Conservation (phyloP, 2,113 vertebrate genomes). For the Coptodon rendalli region DNA sequence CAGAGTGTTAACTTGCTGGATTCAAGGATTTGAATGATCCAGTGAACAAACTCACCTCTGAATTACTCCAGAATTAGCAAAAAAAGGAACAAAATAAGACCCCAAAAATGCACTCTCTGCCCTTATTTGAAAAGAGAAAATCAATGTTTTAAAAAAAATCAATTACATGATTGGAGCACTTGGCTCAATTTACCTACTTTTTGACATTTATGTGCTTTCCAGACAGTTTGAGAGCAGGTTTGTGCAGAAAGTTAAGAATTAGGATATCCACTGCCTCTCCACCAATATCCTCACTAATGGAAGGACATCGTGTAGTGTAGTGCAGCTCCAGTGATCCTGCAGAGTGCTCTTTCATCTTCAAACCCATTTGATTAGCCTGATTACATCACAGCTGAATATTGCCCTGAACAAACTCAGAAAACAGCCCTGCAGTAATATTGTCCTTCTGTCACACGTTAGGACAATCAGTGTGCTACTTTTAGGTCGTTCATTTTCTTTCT, state of each 20-base stretch:
- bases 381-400: conserved; percentile 18
- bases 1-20: background rate
- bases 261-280: background rate
- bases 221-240: background rate
- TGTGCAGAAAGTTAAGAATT: background rate
- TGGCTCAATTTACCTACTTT: background rate
- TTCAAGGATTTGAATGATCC: background rate
- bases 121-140: background rate
- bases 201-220: background rate
- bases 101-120: background rate
- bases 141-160: background rate
- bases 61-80: background rate
- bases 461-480: background rate
- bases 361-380: background rate
- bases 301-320: background rate
- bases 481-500: background rate
- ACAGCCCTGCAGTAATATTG: background rate
- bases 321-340: background rate
- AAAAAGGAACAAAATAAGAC: background rate
- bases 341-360: background rate
- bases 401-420: background rate
- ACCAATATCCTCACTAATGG: background rate
- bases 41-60: background rate
- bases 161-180: background rate
- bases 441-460: background rate